Base-by-base conservation (phyloP, 2,888 invertebrate species). In the Diaprepes abbreviatus region DNA sequence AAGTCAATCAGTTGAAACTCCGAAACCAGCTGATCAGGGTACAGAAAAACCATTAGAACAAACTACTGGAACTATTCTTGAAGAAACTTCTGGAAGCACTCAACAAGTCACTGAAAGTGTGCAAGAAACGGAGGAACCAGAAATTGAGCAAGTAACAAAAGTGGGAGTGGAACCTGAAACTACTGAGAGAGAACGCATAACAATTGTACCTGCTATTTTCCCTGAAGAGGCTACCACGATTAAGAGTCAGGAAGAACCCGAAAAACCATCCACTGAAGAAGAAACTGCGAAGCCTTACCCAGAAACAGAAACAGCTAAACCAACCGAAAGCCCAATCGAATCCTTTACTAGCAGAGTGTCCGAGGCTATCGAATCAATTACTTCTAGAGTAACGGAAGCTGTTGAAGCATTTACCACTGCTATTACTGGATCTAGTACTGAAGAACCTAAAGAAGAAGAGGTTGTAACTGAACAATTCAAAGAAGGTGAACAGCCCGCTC, bases 1-100 rank as follows among this genome's bases (percentile, higher is more conserved):
- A 16, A 38, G 35, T 43, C 31, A 54, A 58, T 33, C 63, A 17
- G 45, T 50, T 17, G 66, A 67, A 59, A n/a, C 60, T 14, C 36
- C 70, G 33, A 38, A 85, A 75, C 82, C 86, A 10, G 82, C 84
- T 70, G 85, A 86, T 70, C 83, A 87, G 80, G 83, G 86, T 19
- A 86, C 86, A 65, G 87, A 85, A 76, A 86, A 87, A 77, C 84
- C 86, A 84, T 83, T 86, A 52, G 74, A 76, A 40, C 58, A 62
- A 45, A 50, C 66, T 3, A 38, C 52, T 9, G 40, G 45, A 38
- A 54, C 17, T 21, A 65, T 58, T 14, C n/a, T 55, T n/a, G 28
- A 48, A 12, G 59, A 57, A 19, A 38, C 52, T 55, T 43, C 59
- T 14, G 54, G 9, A 36, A 14, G n/a, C 4, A 16, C 35, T 10